Conservation (phyloP, 2,113 vertebrate species). For the Herpetotheres cachinnans region DNA sequence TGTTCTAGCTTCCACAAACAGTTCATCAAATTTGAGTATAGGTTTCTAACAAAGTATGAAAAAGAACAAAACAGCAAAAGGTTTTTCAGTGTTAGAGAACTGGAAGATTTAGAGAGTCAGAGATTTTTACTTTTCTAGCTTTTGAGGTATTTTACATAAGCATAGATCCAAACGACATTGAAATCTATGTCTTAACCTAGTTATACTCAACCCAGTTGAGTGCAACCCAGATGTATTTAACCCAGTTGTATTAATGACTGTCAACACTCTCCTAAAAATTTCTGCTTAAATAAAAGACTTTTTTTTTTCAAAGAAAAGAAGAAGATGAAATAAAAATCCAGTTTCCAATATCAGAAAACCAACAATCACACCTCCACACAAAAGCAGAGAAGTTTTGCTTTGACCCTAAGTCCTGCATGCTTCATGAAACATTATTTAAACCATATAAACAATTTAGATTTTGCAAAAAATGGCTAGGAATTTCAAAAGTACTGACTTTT, state of each 20-base stretch:
- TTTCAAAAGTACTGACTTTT: not conserved
- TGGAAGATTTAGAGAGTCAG: not conserved
- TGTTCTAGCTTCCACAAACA: not conserved
- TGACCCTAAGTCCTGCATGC: accelerated
- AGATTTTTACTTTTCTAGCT: not conserved
- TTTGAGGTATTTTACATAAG: not conserved
- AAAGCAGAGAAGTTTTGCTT: not conserved
- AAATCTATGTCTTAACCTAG: not conserved
- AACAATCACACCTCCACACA: not conserved
- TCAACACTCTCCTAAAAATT: not conserved
- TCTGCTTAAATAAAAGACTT: not conserved
- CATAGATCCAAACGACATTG: not conserved
- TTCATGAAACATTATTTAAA: not conserved
- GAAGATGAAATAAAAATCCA: not conserved
- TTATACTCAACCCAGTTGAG: not conserved
- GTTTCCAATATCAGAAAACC: not conserved
- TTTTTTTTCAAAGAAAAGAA: not conserved
- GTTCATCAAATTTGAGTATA: not conserved
- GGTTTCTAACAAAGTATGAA: not conserved
- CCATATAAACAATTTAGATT: not conserved
- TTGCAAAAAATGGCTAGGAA: not conserved
- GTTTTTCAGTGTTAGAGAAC: not conserved
- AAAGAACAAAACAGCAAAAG: not conserved
- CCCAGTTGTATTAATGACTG: not conserved
- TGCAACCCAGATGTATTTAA: not conserved